Conservation (phyloP, 2,888 invertebrate species). For the Andrena fulva region DNA sequence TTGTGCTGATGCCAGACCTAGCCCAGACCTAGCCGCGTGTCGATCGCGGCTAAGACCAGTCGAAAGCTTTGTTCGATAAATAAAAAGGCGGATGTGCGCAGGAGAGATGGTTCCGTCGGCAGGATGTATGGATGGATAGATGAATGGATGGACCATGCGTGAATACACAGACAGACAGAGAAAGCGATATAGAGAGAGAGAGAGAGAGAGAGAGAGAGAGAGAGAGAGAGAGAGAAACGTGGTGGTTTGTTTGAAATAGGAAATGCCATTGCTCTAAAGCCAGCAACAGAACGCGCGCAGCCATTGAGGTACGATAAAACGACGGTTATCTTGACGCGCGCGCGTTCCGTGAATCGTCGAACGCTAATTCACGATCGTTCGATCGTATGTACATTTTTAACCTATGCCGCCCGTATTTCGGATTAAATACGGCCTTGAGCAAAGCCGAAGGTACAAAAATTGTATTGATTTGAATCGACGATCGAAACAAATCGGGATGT, state of each 20-base stretch:
- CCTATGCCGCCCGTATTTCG: conserved; percentile 25
- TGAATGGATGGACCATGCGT: neutral
- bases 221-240: conserved; percentile 1
- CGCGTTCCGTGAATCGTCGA: conserved; percentile 19
- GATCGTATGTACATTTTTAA: conserved; percentile 26
- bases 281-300: conserved; percentile 25
- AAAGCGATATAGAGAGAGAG: no score
- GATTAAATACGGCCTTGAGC: conserved; percentile 70
- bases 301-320: conserved; percentile 11
- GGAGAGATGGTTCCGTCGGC: neutral
- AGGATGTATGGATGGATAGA: conserved; percentile 1
- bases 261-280: conserved; percentile 2
- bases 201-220: neutral
- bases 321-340: conserved; percentile 6
- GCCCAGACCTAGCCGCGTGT: neutral
- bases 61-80: conserved; percentile 17
- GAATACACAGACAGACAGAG: neutral
- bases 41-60: neutral
- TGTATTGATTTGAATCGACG: conserved; percentile 54
- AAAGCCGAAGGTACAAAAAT: conserved; percentile 70
- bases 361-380: conserved; percentile 11
- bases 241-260: neutral
- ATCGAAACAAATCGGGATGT: conserved; percentile 48
- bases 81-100: conserved; percentile 2
- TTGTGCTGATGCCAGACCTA: neutral